These are phyloP conservation scores for Anisognathus igniventris DNA, from an alignment of 2,797 vertebrate species.

Conservation along the genomic window DNA sequence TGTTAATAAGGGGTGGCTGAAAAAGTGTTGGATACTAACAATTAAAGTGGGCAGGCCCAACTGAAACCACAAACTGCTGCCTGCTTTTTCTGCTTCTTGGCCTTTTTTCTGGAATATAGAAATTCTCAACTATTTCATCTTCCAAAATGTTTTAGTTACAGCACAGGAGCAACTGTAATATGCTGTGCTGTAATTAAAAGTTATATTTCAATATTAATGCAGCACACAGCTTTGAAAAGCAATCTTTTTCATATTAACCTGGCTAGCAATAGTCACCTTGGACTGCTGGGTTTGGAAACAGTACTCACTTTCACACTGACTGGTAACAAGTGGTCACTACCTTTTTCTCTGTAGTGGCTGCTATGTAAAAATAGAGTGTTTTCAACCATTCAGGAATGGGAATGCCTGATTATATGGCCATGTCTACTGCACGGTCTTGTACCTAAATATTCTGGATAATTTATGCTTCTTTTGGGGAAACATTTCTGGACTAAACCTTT, in stretches of 20 bases:
- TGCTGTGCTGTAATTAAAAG: not conserved
- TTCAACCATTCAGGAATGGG: not conserved
- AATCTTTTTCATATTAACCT: not conserved
- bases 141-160: not conserved
- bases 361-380: not conserved
- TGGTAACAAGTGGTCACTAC: not conserved
- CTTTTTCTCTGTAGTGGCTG: not conserved
- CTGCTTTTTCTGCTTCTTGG: not conserved
- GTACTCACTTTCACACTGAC: not conserved
- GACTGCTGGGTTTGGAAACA: not conserved
- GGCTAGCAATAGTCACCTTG: not conserved
- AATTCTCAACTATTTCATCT: not conserved
- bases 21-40: not conserved
- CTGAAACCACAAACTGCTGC: not conserved
- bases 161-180: not conserved
- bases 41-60: not conserved
- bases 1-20: not conserved
- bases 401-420: not conserved
- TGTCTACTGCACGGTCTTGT: not conserved
- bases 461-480: not conserved
- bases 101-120: not conserved
- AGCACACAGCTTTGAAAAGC: not conserved
- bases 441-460: not conserved
- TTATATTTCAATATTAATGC: not conserved
- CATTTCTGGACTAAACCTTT: not conserved